These are phyloP conservation scores for Drosophila subobscura DNA, from an alignment of 1,140 invertebrate genomes.

Conservation along the genomic window DNA sequence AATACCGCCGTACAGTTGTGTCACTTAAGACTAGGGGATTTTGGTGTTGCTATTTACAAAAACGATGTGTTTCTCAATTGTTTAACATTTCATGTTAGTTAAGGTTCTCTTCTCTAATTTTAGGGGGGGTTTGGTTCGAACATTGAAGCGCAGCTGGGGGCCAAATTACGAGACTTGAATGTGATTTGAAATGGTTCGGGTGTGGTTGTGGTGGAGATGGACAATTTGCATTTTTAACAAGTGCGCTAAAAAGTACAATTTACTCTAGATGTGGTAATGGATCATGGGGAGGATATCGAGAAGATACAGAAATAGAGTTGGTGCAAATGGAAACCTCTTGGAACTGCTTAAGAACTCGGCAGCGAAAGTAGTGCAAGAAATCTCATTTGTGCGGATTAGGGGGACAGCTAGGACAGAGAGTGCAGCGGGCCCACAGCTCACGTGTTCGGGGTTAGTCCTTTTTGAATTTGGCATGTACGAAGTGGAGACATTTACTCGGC, in stretches of 20 bases:
- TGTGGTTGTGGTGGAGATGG: slow-evolving; percentile 1
- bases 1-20: slow-evolving; percentile 46
- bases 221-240: slow-evolving; percentile 83
- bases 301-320: slow-evolving; percentile 4
- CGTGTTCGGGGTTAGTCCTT: slow-evolving; percentile 33
- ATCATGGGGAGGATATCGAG: not conserved
- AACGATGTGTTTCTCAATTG: slow-evolving; percentile 24
- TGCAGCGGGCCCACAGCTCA: slow-evolving; percentile 18
- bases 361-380: slow-evolving; percentile 82
- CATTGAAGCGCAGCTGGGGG: slow-evolving; percentile 16
- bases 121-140: slow-evolving; percentile 6
- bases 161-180: not conserved
- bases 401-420: not conserved
- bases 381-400: slow-evolving; percentile 59
- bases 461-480: slow-evolving; percentile 72
- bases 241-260: slow-evolving; percentile 83
- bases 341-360: slow-evolving; percentile 70
- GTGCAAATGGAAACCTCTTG: slow-evolving; percentile 77
- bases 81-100: slow-evolving; percentile 72
- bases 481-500: slow-evolving; percentile 68
- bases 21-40: slow-evolving; percentile 56
- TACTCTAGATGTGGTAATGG: slow-evolving; percentile 16
- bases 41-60: slow-evolving; percentile 65
- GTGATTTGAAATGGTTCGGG: slow-evolving; percentile 2
- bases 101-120: slow-evolving; percentile 19